phyloP scores from a whole-genome alignment of 2,113 vertebrate genomes.

The Phrynosoma platyrhinos region DNA sequence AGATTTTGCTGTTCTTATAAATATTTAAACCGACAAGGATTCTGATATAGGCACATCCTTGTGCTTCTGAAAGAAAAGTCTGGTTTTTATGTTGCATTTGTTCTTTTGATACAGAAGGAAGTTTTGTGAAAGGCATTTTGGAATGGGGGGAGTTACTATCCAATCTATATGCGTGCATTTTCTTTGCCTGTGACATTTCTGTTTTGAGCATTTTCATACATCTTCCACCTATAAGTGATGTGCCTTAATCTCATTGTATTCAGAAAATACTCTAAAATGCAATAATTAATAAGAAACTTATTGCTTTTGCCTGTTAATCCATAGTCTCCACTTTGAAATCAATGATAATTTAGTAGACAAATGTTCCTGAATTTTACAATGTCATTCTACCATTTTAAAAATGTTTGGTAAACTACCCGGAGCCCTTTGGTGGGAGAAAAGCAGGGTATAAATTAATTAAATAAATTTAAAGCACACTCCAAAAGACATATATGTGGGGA shows the following conservation, averaged over 20 bases:
- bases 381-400: neutral
- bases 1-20: conserved; percentile 40
- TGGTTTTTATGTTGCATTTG: conserved; percentile 12
- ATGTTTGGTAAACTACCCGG: neutral
- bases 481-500: too few species aligned
- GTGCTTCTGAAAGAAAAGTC: neutral
- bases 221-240: neutral
- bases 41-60: neutral
- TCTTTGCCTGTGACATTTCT: conserved; percentile 1
- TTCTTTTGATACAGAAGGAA: conserved; percentile 34
- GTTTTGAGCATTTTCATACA: neutral
- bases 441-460: too few species aligned
- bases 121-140: conserved; percentile 29
- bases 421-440: too few species aligned
- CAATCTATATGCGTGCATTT: neutral
- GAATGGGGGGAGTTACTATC: neutral
- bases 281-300: neutral
- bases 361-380: neutral
- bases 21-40: conserved; percentile 51
- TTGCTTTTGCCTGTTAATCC: neutral
- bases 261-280: neutral
- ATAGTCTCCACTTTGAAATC: too few species aligned
- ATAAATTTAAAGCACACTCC: too few species aligned
- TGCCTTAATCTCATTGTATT: neutral
- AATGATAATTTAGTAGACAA: neutral